Percentiles rank a stretch among this genome's conserved stretches.
Conservation (phyloP, 2,888 invertebrate species). For the Megamerina dolium region DNA sequence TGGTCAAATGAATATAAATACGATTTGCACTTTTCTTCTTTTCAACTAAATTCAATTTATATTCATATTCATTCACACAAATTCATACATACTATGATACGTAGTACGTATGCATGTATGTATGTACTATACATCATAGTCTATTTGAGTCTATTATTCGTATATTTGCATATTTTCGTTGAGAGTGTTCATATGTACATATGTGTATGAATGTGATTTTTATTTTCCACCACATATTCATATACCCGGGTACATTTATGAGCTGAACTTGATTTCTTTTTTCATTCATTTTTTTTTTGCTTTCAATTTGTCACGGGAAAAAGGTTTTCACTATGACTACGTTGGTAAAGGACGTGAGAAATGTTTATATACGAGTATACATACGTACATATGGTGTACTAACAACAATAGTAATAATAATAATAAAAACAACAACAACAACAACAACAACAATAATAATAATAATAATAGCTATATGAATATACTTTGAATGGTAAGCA, state of each 20-base stretch:
- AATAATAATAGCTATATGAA: too few species aligned
- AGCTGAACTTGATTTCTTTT: constrained; percentile 18
- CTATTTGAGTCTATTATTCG: constrained; percentile 34
- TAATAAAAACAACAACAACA: too few species aligned
- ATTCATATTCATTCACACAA: constrained; percentile 29
- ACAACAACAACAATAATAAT: background rate
- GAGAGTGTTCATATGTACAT: constrained; percentile 13
- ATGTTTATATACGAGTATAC: too few species aligned
- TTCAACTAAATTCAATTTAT: constrained; percentile 38
- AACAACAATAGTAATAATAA: background rate
- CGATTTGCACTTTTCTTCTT: constrained; percentile 27
- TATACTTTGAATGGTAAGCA: too few species aligned
- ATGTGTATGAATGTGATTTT: constrained; percentile 2
- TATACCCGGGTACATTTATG: constrained; percentile 20
- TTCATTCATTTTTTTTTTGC: too few species aligned
- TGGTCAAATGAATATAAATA: constrained; percentile 37
- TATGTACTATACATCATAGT: background rate
- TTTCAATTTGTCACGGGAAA: constrained; percentile 33
- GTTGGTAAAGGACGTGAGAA: background rate
- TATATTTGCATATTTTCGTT: constrained; percentile 30
- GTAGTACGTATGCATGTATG: constrained; percentile 3
- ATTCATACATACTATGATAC: too few species aligned
- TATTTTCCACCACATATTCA: constrained; percentile 5
- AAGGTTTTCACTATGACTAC: background rate
- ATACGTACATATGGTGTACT: background rate